Conservation (phyloP, 2,888 invertebrate species). For the Ditula angustiorana region DNA sequence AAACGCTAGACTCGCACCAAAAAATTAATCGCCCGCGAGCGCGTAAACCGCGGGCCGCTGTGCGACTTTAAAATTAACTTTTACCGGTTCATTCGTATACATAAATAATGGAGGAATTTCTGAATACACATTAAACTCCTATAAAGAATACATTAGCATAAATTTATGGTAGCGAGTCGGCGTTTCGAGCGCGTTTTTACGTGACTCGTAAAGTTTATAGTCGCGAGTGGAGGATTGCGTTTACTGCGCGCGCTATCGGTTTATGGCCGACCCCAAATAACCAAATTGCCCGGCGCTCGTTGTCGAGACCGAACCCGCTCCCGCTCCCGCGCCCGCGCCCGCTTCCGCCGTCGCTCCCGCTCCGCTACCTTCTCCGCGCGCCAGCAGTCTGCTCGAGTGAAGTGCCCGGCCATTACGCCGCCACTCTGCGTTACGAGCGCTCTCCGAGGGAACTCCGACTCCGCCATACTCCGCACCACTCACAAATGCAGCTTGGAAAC, state of each 20-base stretch:
- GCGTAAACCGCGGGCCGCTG: conserved; percentile 74
- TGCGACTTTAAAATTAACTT: conserved; percentile 84
- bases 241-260: conserved; percentile 83
- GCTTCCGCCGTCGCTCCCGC: conserved; percentile 47
- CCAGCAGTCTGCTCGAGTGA: conserved; percentile 45
- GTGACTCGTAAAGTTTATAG: conserved; percentile 86
- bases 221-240: conserved; percentile 85
- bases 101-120: conserved; percentile 85
- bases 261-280: conserved; percentile 84
- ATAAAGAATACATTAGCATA: conserved; percentile 86
- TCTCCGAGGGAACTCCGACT: conserved; percentile 59
- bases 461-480: conserved; percentile 50
- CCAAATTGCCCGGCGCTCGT: conserved; percentile 79
- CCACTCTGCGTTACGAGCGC: conserved; percentile 59
- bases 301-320: conserved; percentile 50
- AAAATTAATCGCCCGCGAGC: conserved; percentile 70
- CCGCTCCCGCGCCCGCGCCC: conserved; percentile 20
- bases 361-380: conserved; percentile 44
- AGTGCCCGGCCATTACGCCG: conserved; percentile 56
- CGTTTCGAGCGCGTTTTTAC: conserved; percentile 85
- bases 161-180: conserved; percentile 84
- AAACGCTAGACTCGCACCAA: conserved; percentile 56
- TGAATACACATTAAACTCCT: conserved; percentile 86
- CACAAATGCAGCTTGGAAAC: conserved; percentile 68
- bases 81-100: conserved; percentile 84